phyloP scores from a whole-genome alignment of 2,888 invertebrate genomes.

The Phalangium opilio region DNA sequence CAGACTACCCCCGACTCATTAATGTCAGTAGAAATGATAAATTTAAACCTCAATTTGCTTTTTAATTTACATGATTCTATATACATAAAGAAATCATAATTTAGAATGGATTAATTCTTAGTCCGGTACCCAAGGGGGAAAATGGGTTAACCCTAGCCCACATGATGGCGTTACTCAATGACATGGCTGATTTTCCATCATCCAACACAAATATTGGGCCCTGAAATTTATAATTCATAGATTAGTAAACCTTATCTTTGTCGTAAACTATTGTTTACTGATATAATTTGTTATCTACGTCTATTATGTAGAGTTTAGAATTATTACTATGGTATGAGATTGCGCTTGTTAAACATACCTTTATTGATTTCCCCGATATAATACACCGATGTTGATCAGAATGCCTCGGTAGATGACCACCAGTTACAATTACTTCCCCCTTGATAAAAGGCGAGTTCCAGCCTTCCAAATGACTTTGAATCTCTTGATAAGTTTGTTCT shows the following conservation, averaged over 20 bases:
- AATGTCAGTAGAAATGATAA: too few relatives aligned
- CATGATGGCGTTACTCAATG: conserved; percentile 34
- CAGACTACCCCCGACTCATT: too few relatives aligned
- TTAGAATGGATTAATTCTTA: conserved; percentile 33
- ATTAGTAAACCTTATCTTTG: neutral
- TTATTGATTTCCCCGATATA: conserved; percentile 16
- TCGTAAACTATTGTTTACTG: neutral
- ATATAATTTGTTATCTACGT: neutral
- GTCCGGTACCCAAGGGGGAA: conserved; percentile 31
- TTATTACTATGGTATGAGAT: neutral
- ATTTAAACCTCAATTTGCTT: too few relatives aligned
- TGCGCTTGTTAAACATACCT: conserved; percentile 6
- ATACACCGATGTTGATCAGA: conserved; percentile 29
- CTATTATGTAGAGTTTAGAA: neutral
- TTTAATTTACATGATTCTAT: too few relatives aligned
- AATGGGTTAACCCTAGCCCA: conserved; percentile 36
- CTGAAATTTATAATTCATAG: conserved; percentile 19
- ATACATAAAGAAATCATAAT: too few relatives aligned
- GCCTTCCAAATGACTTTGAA: too few relatives aligned
- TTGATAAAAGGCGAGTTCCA: too few relatives aligned
- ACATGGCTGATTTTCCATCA: conserved; percentile 31
- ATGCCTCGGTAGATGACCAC: conserved; percentile 31
- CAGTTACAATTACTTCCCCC: conserved; percentile 27
- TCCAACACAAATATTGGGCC: conserved; percentile 33
- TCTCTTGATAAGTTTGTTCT: too few relatives aligned